Conservation (phyloP, 2,797 vertebrate genomes). For the Lutjanus campechanus region DNA sequence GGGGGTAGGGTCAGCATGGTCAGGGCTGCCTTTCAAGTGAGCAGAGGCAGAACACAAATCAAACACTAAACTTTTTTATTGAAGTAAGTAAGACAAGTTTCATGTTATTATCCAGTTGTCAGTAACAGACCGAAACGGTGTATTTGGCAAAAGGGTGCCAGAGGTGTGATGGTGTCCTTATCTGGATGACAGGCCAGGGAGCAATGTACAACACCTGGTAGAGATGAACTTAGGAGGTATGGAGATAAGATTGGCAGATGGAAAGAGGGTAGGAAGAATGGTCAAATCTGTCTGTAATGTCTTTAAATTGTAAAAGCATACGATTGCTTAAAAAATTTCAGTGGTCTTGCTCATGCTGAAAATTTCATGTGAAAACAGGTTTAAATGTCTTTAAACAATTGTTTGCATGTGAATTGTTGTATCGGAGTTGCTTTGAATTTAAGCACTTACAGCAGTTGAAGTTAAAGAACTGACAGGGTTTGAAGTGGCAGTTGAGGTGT, state of each 20-base stretch:
- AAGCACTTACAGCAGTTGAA: background rate
- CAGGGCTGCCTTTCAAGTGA: slow-evolving; percentile 53
- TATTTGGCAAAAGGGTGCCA: slow-evolving; percentile 20
- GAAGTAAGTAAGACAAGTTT: slow-evolving; percentile 18
- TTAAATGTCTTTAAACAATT: background rate
- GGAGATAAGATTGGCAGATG: background rate
- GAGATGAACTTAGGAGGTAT: background rate
- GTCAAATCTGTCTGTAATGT: background rate
- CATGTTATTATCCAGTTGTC: slow-evolving; percentile 28
- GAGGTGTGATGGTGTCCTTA: slow-evolving; percentile 1
- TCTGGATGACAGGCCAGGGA: slow-evolving; percentile 11
- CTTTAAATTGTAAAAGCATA: background rate
- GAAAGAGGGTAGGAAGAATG: background rate
- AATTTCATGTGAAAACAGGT: background rate
- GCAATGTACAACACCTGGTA: slow-evolving; percentile 19
- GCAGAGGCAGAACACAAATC: slow-evolving; percentile 48
- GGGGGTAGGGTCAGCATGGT: slow-evolving; percentile 52
- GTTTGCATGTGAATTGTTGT: too few species aligned
- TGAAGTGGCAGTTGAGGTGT: background rate
- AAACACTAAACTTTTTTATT: slow-evolving; percentile 38
- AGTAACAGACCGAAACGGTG: slow-evolving; percentile 5
- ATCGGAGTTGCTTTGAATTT: background rate
- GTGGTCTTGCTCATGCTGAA: background rate
- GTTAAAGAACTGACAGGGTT: background rate
- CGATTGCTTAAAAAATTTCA: background rate